phyloP scores from a whole-genome alignment of 1,140 invertebrate species.

The Psix sp. region DNA sequence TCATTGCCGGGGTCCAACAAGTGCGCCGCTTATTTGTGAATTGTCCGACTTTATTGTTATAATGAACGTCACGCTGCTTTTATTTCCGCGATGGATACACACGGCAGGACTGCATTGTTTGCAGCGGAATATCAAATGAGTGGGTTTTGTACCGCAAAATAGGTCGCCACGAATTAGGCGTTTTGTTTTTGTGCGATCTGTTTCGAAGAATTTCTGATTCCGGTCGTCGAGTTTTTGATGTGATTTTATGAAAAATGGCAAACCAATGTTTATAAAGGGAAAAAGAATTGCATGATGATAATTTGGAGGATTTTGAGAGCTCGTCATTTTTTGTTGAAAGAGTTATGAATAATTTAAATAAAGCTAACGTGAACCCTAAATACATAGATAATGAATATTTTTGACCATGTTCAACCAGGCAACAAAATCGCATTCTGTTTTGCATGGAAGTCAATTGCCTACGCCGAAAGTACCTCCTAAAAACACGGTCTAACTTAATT shows the following conservation, averaged over 20 bases:
- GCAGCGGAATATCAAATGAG: conserved; percentile 21
- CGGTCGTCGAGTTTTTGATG: too few relatives aligned
- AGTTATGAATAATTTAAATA: too few relatives aligned
- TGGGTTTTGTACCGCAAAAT: conserved; percentile 3
- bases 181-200: not conserved
- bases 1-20: conserved; percentile 30
- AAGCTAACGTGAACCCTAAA: too few relatives aligned
- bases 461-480: conserved; percentile 6
- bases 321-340: too few relatives aligned
- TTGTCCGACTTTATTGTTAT: conserved; percentile 34
- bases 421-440: too few relatives aligned
- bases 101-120: conserved; percentile 1
- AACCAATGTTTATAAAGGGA: too few relatives aligned
- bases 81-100: conserved; percentile 17
- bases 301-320: too few relatives aligned
- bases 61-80: conserved; percentile 28
- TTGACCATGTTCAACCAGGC: too few relatives aligned
- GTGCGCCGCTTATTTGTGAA: conserved; percentile 31
- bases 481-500: conserved; percentile 37
- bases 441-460: conserved; percentile 24
- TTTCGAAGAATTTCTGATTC: conserved; percentile 1
- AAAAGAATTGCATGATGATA: too few relatives aligned
- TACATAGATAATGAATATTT: too few relatives aligned
- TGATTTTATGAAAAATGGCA: too few relatives aligned
- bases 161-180: conserved; percentile 4